phyloP scores from a whole-genome alignment of 92 coral and sea anemone species.

The Pocillopora meandrina region DNA sequence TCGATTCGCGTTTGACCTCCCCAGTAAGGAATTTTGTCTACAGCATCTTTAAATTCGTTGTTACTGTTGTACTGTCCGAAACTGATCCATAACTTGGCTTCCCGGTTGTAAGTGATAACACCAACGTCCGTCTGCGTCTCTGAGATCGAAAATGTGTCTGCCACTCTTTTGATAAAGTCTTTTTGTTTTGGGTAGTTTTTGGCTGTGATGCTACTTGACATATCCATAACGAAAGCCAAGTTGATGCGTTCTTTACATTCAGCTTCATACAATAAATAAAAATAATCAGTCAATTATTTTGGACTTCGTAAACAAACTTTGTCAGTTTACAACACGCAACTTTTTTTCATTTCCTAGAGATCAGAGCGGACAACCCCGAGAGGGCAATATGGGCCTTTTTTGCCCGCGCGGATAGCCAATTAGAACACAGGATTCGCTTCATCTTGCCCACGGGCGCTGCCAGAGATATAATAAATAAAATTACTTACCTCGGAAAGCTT shows the following conservation, averaged over 20 bases:
- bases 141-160: conserved; percentile 63
- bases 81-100: conserved; percentile 54
- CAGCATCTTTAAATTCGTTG: conserved; percentile 51
- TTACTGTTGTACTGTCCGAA: conserved; percentile 37
- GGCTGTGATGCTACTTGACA: conserved; percentile 78
- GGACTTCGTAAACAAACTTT: neutral
- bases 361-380: no score
- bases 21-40: conserved; percentile 70
- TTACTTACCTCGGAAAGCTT: conserved; percentile 9
- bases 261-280: neutral
- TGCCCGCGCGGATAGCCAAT: no score
- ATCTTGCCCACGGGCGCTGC: no score
- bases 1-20: conserved; percentile 85
- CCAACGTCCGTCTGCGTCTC: conserved; percentile 61
- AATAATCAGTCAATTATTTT: neutral
- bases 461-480: no score
- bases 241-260: conserved; percentile 33
- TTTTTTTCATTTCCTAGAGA: no score
- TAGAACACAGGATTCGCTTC: no score
- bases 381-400: no score
- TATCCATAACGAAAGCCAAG: conserved; percentile 82
- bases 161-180: conserved; percentile 78
- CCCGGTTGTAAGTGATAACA: conserved; percentile 67
- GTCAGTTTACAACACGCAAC: neutral
- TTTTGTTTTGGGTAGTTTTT: conserved; percentile 69